These are phyloP conservation scores for Armadillidium nasatum DNA, from an alignment of 1,140 invertebrate species.

Conservation along the genomic window DNA sequence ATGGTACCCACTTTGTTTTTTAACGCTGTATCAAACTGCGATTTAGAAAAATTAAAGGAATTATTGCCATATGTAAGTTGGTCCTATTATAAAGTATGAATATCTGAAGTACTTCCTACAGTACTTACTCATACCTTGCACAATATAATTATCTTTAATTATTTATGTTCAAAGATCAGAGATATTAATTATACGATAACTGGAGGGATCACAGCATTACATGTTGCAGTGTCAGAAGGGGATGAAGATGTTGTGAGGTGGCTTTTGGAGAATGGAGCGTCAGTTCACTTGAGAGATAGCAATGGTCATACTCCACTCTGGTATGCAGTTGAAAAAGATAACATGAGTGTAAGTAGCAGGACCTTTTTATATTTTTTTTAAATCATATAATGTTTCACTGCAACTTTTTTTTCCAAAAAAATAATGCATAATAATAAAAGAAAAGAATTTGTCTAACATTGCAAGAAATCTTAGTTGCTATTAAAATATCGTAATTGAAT, in stretches of 20 bases:
- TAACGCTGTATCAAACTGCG: slow-evolving; percentile 63
- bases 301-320: slow-evolving; percentile 59
- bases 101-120: neutral
- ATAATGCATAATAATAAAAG: too few relatives aligned
- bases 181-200: slow-evolving; percentile 56
- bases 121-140: neutral
- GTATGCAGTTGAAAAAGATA: slow-evolving; percentile 60
- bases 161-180: slow-evolving; percentile 61
- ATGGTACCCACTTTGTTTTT: slow-evolving; percentile 73
- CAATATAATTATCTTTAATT: neutral
- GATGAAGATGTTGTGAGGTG: slow-evolving; percentile 64
- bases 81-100: neutral
- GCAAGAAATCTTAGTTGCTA: too few relatives aligned
- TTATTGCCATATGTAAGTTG: slow-evolving; percentile 31
- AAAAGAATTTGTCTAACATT: too few relatives aligned
- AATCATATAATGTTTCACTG: too few relatives aligned
- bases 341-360: slow-evolving; percentile 38
- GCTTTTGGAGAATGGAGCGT: slow-evolving; percentile 73
- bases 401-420: too few relatives aligned
- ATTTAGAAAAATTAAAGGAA: slow-evolving; percentile 54
- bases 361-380: too few relatives aligned
- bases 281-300: slow-evolving; percentile 71
- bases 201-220: slow-evolving; percentile 66
- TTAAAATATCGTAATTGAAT: too few relatives aligned
- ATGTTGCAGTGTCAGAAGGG: slow-evolving; percentile 71